These are phyloP conservation scores for Ceyx cyanopectus DNA, from an alignment of 2,113 vertebrate genomes.

Conservation along the genomic window DNA sequence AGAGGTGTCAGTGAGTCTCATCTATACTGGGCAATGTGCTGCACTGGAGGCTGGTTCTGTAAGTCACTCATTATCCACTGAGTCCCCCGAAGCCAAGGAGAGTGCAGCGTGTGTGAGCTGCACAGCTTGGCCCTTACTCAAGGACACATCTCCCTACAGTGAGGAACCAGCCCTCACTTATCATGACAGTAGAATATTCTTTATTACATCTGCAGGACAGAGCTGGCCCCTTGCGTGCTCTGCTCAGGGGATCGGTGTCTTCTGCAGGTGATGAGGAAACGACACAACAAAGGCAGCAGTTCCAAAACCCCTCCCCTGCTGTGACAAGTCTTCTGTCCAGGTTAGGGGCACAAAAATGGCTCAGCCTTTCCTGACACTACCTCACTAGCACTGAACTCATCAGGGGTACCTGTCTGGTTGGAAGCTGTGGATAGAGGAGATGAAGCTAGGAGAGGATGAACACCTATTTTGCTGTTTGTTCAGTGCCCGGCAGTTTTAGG, in stretches of 20 bases:
- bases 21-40: slow-evolving; percentile 24
- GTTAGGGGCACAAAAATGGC: background rate
- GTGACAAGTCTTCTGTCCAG: background rate
- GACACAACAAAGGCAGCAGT: background rate
- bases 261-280: background rate
- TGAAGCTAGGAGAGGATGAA: background rate
- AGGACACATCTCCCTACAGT: background rate
- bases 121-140: background rate
- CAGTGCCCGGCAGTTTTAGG: background rate
- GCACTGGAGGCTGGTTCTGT: slow-evolving; percentile 40
- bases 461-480: background rate
- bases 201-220: background rate
- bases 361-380: background rate
- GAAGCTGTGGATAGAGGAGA: background rate
- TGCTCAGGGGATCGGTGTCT: background rate
- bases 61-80: slow-evolving; percentile 23
- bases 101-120: background rate
- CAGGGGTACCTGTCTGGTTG: background rate
- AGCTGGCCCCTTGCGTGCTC: background rate
- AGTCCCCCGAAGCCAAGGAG: background rate
- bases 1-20: slow-evolving; percentile 33
- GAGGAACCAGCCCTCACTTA: background rate
- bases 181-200: background rate
- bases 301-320: background rate
- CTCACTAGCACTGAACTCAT: background rate